These are phyloP conservation scores for Apaloderma vittatum DNA, from an alignment of 2,113 vertebrate genomes.

Conservation along the genomic window DNA sequence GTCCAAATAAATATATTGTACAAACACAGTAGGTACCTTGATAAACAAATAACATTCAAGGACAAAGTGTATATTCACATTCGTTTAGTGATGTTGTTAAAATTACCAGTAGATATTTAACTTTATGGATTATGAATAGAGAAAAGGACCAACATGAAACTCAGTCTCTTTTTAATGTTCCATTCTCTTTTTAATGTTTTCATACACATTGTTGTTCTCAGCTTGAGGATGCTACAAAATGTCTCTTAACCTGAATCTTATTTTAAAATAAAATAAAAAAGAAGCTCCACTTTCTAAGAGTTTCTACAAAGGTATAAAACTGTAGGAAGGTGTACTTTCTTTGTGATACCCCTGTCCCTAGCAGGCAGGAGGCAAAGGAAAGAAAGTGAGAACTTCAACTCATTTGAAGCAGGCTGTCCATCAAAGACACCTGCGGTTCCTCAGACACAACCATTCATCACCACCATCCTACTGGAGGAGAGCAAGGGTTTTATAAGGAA, in stretches of 20 bases:
- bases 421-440: not conserved
- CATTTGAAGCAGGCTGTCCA: conserved; percentile 1
- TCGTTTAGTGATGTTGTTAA: not conserved
- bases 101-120: not conserved
- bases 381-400: not conserved
- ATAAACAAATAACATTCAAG: conserved; percentile 39
- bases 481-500: not conserved
- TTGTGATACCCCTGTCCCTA: not conserved
- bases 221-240: not conserved
- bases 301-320: not conserved
- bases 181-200: not conserved
- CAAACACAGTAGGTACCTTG: not conserved
- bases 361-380: not conserved
- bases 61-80: not conserved
- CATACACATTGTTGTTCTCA: not conserved
- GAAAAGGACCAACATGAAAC: not conserved
- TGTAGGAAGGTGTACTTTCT: not conserved
- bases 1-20: conserved; percentile 29
- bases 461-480: not conserved
- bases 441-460: not conserved
- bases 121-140: not conserved
- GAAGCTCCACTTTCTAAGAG: not conserved
- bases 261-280: not conserved
- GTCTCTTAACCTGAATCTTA: not conserved
- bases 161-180: not conserved